Percentiles rank a stretch among this genome's conserved stretches.
phyloP scores from a whole-genome alignment of 2,113 vertebrate genomes.

The Terrapene triunguis region DNA sequence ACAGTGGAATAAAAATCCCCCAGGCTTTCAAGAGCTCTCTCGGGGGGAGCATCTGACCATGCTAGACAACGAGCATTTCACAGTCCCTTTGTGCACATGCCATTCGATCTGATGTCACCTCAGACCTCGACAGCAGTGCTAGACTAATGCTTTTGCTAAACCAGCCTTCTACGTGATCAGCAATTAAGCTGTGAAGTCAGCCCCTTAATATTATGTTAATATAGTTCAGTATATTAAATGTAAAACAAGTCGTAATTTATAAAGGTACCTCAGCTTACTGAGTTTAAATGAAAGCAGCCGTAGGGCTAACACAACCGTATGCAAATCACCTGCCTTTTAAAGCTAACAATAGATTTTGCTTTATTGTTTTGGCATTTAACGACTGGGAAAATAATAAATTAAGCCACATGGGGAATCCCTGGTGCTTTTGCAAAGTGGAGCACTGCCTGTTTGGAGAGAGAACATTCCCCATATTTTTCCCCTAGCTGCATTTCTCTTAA shows the following conservation, averaged over 20 bases:
- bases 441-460: constrained; percentile 35
- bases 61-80: neutral
- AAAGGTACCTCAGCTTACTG: constrained; percentile 51
- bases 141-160: constrained; percentile 40
- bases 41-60: fast-evolving
- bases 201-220: constrained; percentile 75
- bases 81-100: constrained; percentile 58
- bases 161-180: constrained; percentile 54
- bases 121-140: neutral
- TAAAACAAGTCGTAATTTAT: constrained; percentile 61
- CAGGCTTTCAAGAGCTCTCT: neutral
- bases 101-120: neutral
- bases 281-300: constrained; percentile 69
- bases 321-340: constrained; percentile 64
- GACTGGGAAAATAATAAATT: constrained; percentile 74
- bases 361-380: constrained; percentile 77
- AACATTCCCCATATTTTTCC: constrained; percentile 39
- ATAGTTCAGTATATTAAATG: constrained; percentile 79
- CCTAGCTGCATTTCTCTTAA: constrained; percentile 56
- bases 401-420: constrained; percentile 68
- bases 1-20: neutral
- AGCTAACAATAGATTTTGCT: constrained; percentile 71
- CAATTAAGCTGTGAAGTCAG: constrained; percentile 76
- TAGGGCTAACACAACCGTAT: constrained; percentile 61
- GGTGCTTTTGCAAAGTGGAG: constrained; percentile 54